Conservation (phyloP, 1,140 invertebrate genomes). For the Drosophila novamexicana region DNA sequence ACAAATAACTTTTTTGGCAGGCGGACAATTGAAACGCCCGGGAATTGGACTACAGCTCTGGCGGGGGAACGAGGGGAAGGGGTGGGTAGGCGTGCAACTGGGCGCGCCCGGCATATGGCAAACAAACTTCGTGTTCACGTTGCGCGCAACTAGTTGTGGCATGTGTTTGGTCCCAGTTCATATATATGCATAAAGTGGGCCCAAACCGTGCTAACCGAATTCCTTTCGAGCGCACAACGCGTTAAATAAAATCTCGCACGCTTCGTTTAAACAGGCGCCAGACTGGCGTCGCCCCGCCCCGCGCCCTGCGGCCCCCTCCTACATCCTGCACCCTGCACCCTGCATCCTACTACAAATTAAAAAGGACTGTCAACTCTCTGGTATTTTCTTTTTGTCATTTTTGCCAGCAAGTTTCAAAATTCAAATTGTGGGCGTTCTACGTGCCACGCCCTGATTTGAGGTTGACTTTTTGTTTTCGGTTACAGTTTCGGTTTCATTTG, state of each 20-base stretch:
- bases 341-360: constrained; percentile 47
- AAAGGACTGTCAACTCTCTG: constrained; percentile 66
- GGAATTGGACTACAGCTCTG: not conserved
- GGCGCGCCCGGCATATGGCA: constrained; percentile 25
- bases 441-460: constrained; percentile 52
- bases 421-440: constrained; percentile 54
- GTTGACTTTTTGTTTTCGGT: constrained; percentile 48
- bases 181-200: constrained; percentile 17
- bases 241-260: constrained; percentile 78
- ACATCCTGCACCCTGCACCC: not conserved
- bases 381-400: constrained; percentile 4
- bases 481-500: constrained; percentile 11
- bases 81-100: constrained; percentile 1
- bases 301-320: not conserved
- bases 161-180: not conserved
- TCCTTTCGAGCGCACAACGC: constrained; percentile 26
- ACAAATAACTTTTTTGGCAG: constrained; percentile 17
- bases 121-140: constrained; percentile 5
- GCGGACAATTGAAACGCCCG: constrained; percentile 38
- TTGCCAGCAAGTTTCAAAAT: constrained; percentile 42
- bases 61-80: too few species aligned
- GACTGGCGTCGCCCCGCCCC: constrained; percentile 15
- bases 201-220: constrained; percentile 7
- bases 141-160: constrained; percentile 54
- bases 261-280: constrained; percentile 61